phyloP scores from a whole-genome alignment of 2,113 vertebrate genomes.

The Hemiprocne comata region DNA sequence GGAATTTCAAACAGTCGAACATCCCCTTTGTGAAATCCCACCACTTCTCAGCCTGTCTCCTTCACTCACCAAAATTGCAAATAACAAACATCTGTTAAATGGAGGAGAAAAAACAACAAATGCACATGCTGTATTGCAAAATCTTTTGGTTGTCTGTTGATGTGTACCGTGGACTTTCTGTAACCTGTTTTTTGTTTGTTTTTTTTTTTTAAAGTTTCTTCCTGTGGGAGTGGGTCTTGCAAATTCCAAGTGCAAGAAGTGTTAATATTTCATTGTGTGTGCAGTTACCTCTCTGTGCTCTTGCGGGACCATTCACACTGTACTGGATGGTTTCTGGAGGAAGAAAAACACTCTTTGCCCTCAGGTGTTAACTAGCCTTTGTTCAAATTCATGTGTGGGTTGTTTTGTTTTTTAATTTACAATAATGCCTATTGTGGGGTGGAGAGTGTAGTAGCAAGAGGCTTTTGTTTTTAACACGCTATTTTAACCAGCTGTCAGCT shows the following conservation, averaged over 20 bases:
- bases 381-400: neutral
- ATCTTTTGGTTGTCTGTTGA: neutral
- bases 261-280: neutral
- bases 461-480: neutral
- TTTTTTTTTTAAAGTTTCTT: neutral
- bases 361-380: slow-evolving; percentile 10
- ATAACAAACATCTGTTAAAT: slow-evolving; percentile 59
- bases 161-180: neutral
- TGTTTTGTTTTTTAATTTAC: neutral
- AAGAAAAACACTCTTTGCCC: neutral
- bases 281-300: neutral
- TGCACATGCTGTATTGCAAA: slow-evolving; percentile 22
- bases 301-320: neutral
- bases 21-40: slow-evolving; percentile 26
- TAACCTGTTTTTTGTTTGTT: neutral
- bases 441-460: neutral
- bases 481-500: neutral
- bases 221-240: neutral
- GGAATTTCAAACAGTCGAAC: slow-evolving; percentile 9
- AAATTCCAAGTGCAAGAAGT: neutral
- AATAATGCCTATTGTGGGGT: neutral
- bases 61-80: slow-evolving; percentile 11
- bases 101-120: slow-evolving; percentile 16
- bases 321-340: neutral
- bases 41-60: neutral